A percentile compares a stretch with the other conserved stretches of the same genome.
phyloP scores from a whole-genome alignment of 2,888 invertebrate species.

The Eremobia ochroleuca region DNA sequence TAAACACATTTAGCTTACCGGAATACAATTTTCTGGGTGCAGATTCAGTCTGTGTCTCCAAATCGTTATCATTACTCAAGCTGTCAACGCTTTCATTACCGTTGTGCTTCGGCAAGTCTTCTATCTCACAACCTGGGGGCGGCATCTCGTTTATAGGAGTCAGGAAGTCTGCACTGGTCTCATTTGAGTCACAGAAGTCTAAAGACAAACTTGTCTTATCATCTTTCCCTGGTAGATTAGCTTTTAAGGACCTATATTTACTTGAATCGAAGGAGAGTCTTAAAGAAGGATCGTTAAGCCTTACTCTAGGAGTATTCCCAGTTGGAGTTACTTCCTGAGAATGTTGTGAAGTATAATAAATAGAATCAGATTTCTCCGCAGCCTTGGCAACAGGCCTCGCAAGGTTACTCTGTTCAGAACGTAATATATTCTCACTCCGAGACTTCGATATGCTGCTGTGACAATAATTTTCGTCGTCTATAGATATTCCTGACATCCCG shows the following conservation, averaged over 20 bases:
- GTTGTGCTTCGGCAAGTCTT: conserved; percentile 87
- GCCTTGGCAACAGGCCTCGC: conserved; percentile 77
- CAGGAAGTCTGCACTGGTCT: conserved; percentile 89
- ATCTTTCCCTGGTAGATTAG: conserved; percentile 78
- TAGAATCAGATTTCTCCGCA: conserved; percentile 86
- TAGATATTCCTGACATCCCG: conserved; percentile 89
- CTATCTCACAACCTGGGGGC: conserved; percentile 87
- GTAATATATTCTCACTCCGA: conserved; percentile 87
- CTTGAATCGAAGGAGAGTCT: conserved; percentile 86
- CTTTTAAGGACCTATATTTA: conserved; percentile 84
- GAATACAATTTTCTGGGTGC: conserved; percentile 84
- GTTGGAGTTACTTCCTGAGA: conserved; percentile 88
- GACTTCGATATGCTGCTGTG: conserved; percentile 89
- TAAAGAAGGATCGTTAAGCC: conserved; percentile 84
- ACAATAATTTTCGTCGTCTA: conserved; percentile 88
- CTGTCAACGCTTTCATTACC: conserved; percentile 87
- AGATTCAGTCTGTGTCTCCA: conserved; percentile 88
- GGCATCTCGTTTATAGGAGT: conserved; percentile 90
- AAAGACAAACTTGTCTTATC: conserved; percentile 87
- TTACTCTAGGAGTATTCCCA: conserved; percentile 80
- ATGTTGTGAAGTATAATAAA: conserved; percentile 88
- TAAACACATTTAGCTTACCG: conserved; percentile 69
- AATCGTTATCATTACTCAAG: conserved; percentile 85
- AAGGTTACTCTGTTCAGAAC: conserved; percentile 85
- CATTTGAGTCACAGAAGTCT: conserved; percentile 89